Conservation (phyloP, 2,113 vertebrate genomes). For the Saccopteryx leptura region DNA sequence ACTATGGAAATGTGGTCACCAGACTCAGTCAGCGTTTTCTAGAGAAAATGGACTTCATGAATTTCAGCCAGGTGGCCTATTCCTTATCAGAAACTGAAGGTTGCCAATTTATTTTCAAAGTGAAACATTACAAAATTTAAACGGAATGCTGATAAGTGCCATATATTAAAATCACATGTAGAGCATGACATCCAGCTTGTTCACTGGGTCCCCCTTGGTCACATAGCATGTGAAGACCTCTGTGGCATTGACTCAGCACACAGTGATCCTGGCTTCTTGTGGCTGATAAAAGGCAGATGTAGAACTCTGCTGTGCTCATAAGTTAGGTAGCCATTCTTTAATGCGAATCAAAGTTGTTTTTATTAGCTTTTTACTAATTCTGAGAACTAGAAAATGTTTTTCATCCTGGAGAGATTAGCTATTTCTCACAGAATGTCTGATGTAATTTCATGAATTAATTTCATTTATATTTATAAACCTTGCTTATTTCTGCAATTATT, state of each 20-base stretch:
- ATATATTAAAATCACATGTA: background rate
- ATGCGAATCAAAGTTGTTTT: slow-evolving; percentile 78
- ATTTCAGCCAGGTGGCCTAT: background rate
- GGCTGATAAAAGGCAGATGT: slow-evolving; percentile 37
- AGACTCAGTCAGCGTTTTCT: background rate
- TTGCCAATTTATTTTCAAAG: slow-evolving; percentile 16
- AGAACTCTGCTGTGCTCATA: slow-evolving; percentile 67
- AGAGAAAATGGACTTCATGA: background rate
- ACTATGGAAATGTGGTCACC: background rate
- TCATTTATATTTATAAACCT: slow-evolving; percentile 72
- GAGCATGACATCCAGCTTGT: background rate
- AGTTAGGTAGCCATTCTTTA: slow-evolving; percentile 72
- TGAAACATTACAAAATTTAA: background rate
- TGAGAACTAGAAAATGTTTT: slow-evolving; percentile 73
- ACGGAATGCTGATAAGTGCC: background rate
- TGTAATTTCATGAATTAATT: slow-evolving; percentile 73
- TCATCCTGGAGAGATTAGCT: slow-evolving; percentile 68
- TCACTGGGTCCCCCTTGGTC: background rate
- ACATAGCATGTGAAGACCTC: background rate
- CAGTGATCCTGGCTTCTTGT: slow-evolving; percentile 46
- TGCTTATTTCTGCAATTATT: slow-evolving; percentile 72
- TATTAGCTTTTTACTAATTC: slow-evolving; percentile 78
- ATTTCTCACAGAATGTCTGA: slow-evolving; percentile 69
- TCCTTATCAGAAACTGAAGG: background rate
- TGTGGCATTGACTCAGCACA: background rate